Base-by-base conservation (phyloP, 2,888 invertebrate species). In the Drosophila pseudotalamancana region DNA sequence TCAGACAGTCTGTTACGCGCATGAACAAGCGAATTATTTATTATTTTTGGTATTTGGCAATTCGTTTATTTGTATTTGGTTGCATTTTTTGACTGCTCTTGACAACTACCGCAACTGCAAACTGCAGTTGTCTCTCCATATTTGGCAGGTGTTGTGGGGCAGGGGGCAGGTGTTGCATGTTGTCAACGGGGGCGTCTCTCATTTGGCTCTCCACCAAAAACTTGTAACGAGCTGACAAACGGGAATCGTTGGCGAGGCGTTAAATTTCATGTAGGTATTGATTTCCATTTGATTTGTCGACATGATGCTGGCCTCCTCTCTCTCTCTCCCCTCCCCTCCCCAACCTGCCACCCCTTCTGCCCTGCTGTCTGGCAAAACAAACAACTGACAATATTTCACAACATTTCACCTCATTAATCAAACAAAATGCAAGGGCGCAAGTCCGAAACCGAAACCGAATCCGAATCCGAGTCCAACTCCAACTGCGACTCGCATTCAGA, bases 391-490 rank as follows among this genome's bases (percentile, higher is more conserved):
- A 89, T 89, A 88, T 88, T 89, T 88, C 89, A 88, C 89, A 89
- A 89, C 89, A 89, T 89, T 89, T 88, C 89, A 89, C 89, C 89
- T 89, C 89, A 88, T 89, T 89, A 89, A 89, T 89, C 89, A 89
- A 86, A 77, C 77, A 86, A 87, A 87, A 71, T 77, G 77, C 67
- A 46, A 61, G 55, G 63, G 56, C 43, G 16, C 55, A 31, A 53
- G 27, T 48, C 18, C 6, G 21, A 31, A 16, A 23, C n/a, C 11
- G 21, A 34, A 5, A 27, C 12, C 19, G 29, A 37, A 6, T 25
- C 18, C 53, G 21, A 34, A 5, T 32, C 12, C 19, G 29, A 37
- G 8, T 25, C 18, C 53, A 32, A 11, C 29, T 53, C 29, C 31
- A 59, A 43, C 62, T 45, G 50, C 14, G 43, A 49, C 34, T 59